Base-by-base conservation (phyloP, 2,888 invertebrate species). In the Dorcus parallelipipedus region DNA sequence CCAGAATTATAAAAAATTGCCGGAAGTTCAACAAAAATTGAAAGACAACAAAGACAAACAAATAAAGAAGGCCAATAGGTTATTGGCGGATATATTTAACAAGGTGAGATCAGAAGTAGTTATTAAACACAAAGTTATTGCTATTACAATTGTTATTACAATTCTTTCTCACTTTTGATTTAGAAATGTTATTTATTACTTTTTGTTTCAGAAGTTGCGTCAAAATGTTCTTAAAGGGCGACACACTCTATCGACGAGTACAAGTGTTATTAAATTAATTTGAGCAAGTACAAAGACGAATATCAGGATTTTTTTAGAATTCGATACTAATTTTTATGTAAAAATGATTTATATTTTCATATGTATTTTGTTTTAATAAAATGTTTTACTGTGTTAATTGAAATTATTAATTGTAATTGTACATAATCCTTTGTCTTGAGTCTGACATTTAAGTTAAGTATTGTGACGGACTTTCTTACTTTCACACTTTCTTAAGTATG, bases 21-120 rank as follows among this genome's bases (percentile, higher is more conserved):
- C 90, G 0, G 92, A 93, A 79, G 88, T 91, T 2, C 78, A 85
- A 58, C 82, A 82, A 59, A 89, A 86, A 69, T 75, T 80, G 17
- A 83, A 81, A 55, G 84, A 86, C 64, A 84, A 87, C 67, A 83
- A 82, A 49, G 80, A 82, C 1, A 84, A 83, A 69, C 75, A 69
- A 66, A 75, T 80, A 51, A 73, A 76, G 49, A 84, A 84, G 65
- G 86, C 88, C 7, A 92, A 92, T 78, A 83, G 88, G 65, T 75
- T 91, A 33, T 86, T 93, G 83, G 87, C 87, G 1, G 85, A 87
- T 73, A 82, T 91, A 58, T 93, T 91, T 76, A 89, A 89, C 73
- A 87, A 84, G 82, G 90, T 90, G 78, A 33, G 26, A 7, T 33
- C 26, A 33, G 7, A 33, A 33, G 26, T 26, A 26, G 2, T 4